Percentiles rank a stretch among this genome's conserved stretches.
Conservation (phyloP, 64 coral and sea anemone species). For the Trachythela sp. region DNA sequence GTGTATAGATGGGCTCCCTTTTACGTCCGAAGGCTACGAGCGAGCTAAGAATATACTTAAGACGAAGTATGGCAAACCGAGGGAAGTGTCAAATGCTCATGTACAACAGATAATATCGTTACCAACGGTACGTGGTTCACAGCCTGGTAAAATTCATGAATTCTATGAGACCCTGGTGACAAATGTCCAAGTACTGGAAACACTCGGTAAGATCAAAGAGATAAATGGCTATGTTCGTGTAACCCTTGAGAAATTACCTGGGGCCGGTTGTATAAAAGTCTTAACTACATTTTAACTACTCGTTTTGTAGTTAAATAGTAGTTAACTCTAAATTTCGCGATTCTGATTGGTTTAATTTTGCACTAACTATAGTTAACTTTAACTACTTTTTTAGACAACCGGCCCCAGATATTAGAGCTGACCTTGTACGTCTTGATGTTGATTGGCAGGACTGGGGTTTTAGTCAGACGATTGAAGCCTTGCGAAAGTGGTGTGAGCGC, state of each 20-base stretch:
- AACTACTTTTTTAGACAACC: no score
- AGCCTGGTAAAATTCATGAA: constrained; percentile 35
- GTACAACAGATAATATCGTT: constrained; percentile 13
- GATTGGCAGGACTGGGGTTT: constrained; percentile 35
- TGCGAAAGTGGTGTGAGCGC: constrained; percentile 27
- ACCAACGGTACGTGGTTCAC: constrained; percentile 36
- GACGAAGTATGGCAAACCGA: constrained; percentile 33
- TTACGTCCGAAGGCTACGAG: constrained; percentile 32
- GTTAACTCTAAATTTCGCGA: no score
- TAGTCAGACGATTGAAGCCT: constrained; percentile 7
- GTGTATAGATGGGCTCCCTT: constrained; percentile 12
- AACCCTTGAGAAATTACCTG: constrained; percentile 33
- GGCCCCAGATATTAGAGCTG: constrained; percentile 17
- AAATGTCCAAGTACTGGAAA: constrained; percentile 14
- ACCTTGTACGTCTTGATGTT: constrained; percentile 31
- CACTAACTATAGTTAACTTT: no score
- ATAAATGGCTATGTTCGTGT: constrained; percentile 29
- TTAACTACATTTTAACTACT: no score
- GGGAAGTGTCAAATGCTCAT: constrained; percentile 38
- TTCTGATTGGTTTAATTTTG: no score
- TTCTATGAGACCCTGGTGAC: constrained; percentile 23
- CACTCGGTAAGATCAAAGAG: constrained; percentile 18
- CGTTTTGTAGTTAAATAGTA: no score
- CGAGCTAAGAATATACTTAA: constrained; percentile 48
- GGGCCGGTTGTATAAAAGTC: no score